Evolutionary conservation across 2,888 invertebrate species (phyloP), one percentile per base, ranked within the genome.

Genomic region (Drosophila affinis): DNA sequence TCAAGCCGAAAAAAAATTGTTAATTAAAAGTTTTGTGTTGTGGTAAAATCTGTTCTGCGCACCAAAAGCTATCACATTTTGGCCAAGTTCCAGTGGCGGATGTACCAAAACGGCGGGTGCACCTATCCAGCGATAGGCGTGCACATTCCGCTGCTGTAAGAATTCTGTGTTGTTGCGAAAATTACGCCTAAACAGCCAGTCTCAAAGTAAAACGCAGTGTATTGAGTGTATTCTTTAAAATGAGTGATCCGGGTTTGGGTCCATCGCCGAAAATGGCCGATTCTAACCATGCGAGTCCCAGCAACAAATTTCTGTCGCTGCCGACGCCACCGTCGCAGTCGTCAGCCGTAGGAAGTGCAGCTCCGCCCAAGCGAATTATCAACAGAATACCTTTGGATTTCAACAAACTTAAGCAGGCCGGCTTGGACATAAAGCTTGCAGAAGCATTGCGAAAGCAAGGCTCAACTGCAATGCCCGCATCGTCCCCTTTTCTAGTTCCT

Each of bases 371-470:
- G 58, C 89, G 89, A 34, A 77, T 92, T 48, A 90, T 92, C 34
- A 89, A 88, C 24, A 87, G 80, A 76, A 84, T 91, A 56, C 86
- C 87, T 12, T 78, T 92, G 47, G 91, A 92, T 82, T 82, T 89
- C 3, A 88, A 84, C 3, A 92, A 91, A 72, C 75, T 92, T 1
- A 87, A 90, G 57, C 72, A 87, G 34, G 76, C 89, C 3, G 91
- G 92, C 9, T 65, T 92, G 27, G 90, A 91, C 68, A 72, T 89
- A 2, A 88, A 89, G 67, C 81, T 92, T 44, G 90, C 90, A 12
- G 90, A 89, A 60, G 91, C 88, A 3, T 67, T 91, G 1, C 87
- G 84, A 39, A 91, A 79, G 52, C 87, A 86, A 48, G 81, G 81
- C 44, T 29, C 45, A 9, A 21, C 59, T 24, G 24, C 54, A 39